Evolutionary conservation across 2,888 invertebrate genomes (phyloP).

Genomic region (Odontothrips loti): DNA sequence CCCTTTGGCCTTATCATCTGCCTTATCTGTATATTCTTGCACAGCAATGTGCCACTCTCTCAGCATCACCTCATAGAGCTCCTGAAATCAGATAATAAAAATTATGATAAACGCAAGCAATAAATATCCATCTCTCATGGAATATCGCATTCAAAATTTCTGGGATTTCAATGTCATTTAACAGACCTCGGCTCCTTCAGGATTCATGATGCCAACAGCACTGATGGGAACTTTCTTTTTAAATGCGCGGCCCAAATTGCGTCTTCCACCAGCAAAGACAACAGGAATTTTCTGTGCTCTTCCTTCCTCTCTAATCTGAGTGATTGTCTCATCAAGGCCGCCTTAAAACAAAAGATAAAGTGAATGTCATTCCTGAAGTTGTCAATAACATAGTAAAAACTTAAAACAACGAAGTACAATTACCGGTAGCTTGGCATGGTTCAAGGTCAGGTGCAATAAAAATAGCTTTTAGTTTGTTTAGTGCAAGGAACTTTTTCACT

Average conservation of each 20-base stretch:
- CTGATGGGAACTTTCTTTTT: constrained; percentile 58
- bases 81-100: background rate
- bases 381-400: constrained; percentile 28
- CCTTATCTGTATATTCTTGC: background rate
- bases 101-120: background rate
- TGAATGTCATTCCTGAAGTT: constrained; percentile 9
- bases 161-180: background rate
- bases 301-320: constrained; percentile 51
- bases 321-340: constrained; percentile 55
- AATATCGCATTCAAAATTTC: background rate
- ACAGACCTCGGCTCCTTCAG: constrained; percentile 56
- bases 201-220: constrained; percentile 59
- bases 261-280: constrained; percentile 56
- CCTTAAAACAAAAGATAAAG: constrained; percentile 45
- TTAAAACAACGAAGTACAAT: constrained; percentile 29
- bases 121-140: background rate
- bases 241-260: constrained; percentile 54
- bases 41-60: background rate
- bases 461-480: constrained; percentile 56
- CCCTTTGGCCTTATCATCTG: too few relatives aligned
- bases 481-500: constrained; percentile 54
- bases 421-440: constrained; percentile 37
- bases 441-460: constrained; percentile 63
- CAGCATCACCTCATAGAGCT: background rate
- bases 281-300: constrained; percentile 53